phyloP scores from a whole-genome alignment of 2,113 vertebrate species.

The Isichthys henryi region DNA sequence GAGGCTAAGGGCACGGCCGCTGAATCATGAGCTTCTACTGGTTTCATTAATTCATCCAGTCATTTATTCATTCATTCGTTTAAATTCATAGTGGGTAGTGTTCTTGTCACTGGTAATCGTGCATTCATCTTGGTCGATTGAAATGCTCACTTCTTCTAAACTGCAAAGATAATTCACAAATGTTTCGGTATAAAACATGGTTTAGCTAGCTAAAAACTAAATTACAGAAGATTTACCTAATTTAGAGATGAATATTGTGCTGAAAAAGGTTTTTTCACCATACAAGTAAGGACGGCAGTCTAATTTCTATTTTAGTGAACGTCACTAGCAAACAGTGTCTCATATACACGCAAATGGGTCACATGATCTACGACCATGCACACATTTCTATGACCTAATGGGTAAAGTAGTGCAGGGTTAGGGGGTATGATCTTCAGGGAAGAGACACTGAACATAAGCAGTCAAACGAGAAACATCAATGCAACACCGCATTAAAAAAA shows the following conservation, averaged over 20 bases:
- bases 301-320: neutral
- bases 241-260: neutral
- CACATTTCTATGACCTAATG: neutral
- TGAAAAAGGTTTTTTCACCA: neutral
- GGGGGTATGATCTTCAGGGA: neutral
- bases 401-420: neutral
- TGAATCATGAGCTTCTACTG: neutral
- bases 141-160: neutral
- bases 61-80: neutral
- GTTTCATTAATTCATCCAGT: neutral
- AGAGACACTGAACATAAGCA: neutral
- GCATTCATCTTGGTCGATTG: neutral
- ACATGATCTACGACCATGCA: neutral
- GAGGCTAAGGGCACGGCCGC: neutral
- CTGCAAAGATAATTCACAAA: neutral
- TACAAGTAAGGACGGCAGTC: neutral
- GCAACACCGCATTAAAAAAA: neutral
- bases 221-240: neutral
- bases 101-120: neutral
- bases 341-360: neutral
- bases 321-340: neutral
- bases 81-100: neutral
- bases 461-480: neutral
- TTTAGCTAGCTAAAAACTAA: neutral
- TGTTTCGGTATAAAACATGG: neutral